These are phyloP conservation scores for Pemphredon lugubris DNA, from an alignment of 2,888 invertebrate genomes.

Conservation along the genomic window DNA sequence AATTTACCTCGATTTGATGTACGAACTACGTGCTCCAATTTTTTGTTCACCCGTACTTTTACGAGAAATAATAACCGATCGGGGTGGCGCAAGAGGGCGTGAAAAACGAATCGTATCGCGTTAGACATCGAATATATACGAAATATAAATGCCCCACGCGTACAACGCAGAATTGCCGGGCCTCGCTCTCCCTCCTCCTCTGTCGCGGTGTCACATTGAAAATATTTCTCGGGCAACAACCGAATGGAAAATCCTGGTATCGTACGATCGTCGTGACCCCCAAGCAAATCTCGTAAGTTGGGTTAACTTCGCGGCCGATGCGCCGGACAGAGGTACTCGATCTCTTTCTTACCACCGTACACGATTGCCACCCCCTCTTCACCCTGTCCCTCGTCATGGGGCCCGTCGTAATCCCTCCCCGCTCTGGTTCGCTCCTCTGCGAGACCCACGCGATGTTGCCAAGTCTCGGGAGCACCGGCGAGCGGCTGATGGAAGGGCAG, in stretches of 20 bases:
- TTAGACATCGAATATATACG: too few species aligned
- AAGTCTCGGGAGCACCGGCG: slow-evolving; percentile 44
- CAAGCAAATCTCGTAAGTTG: slow-evolving; percentile 16
- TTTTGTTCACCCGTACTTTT: background rate
- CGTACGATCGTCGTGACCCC: slow-evolving; percentile 4
- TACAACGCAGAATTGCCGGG: too few species aligned
- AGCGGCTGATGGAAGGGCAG: slow-evolving; percentile 42
- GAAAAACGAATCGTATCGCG: background rate
- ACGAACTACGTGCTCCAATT: slow-evolving; percentile 38
- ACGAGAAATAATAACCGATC: background rate
- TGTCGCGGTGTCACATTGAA: too few species aligned
- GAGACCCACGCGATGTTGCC: slow-evolving; percentile 62
- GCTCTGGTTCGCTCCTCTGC: slow-evolving; percentile 46
- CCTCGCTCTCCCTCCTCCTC: too few species aligned
- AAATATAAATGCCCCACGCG: too few species aligned
- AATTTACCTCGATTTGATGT: slow-evolving; percentile 40
- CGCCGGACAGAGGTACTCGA: slow-evolving; percentile 48
- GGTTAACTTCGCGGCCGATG: slow-evolving; percentile 39
- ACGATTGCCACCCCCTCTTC: slow-evolving; percentile 37
- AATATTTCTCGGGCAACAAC: too few species aligned
- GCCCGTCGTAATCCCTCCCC: slow-evolving; percentile 43
- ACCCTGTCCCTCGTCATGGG: too few species aligned
- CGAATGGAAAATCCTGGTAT: too few species aligned
- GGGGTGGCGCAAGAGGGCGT: slow-evolving; percentile 1
- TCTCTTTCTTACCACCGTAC: slow-evolving; percentile 35